Evolutionary conservation across 2,888 invertebrate species (phyloP).

Genomic region (Diarsia mendica): DNA sequence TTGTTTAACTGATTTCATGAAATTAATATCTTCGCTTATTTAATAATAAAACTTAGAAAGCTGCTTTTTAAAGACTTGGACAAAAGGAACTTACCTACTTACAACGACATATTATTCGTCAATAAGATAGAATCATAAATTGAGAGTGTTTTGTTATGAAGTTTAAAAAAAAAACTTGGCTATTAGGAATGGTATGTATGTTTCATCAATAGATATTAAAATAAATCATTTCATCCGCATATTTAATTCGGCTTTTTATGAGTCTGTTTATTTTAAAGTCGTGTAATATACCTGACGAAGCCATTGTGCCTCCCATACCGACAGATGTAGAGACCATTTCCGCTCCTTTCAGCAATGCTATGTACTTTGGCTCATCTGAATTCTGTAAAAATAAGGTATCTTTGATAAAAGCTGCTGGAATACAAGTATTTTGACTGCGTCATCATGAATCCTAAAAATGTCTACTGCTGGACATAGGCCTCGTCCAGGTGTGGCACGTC

Average conservation of each 20-base stretch:
- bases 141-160: neutral
- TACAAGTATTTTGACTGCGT: neutral
- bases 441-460: no score
- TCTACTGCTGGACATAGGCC: no score
- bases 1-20: neutral
- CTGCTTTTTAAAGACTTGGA: neutral
- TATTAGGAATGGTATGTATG: neutral
- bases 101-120: neutral
- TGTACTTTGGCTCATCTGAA: conserved; percentile 91
- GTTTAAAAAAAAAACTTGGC: neutral
- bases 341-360: conserved; percentile 90
- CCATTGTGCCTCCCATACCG: conserved; percentile 81
- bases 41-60: neutral
- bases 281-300: conserved; percentile 66
- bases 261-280: neutral
- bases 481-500: no score
- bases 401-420: neutral
- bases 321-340: conserved; percentile 82
- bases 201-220: neutral
- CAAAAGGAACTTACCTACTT: neutral
- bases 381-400: conserved; percentile 76
- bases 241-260: neutral
- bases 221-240: neutral
- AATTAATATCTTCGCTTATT: no score
- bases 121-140: neutral